These are phyloP conservation scores for Eidolon dupreanum DNA, from an alignment of 2,797 vertebrate genomes.

Conservation along the genomic window DNA sequence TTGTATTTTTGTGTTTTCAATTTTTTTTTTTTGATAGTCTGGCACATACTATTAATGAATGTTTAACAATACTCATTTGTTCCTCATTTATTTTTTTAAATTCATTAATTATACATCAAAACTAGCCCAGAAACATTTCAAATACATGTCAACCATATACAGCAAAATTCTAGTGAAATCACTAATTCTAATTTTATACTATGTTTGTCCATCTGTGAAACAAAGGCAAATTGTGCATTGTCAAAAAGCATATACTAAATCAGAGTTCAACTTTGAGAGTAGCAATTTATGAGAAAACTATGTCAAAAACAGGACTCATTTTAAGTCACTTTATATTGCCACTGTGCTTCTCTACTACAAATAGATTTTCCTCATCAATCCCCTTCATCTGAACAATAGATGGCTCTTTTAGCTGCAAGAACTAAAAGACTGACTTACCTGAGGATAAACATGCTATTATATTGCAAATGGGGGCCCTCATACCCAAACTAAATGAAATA, in stretches of 20 bases:
- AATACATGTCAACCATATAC: conserved; percentile 44
- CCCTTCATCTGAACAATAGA: conserved; percentile 45
- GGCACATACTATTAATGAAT: not conserved
- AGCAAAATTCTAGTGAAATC: conserved; percentile 63
- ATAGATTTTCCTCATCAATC: not conserved
- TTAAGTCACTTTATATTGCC: not conserved
- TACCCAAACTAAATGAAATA: conserved; percentile 16
- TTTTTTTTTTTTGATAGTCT: not conserved
- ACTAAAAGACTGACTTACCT: not conserved
- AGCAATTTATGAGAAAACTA: conserved; percentile 36
- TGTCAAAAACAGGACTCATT: not conserved
- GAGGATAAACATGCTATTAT: not conserved
- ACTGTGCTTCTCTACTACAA: not conserved
- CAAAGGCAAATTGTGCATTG: conserved; percentile 64
- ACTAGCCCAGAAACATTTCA: conserved; percentile 60
- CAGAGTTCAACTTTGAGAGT: conserved; percentile 49
- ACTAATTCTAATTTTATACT: conserved; percentile 16
- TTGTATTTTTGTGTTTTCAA: not conserved
- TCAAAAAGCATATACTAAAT: conserved; percentile 62
- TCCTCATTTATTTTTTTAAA: not conserved
- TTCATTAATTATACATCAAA: conserved; percentile 19
- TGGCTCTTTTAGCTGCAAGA: not conserved
- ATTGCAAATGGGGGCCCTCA: not conserved
- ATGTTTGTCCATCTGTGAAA: conserved; percentile 50
- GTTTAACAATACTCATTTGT: not conserved